Evolutionary conservation across 2,888 invertebrate genomes (phyloP), one percentile per base, ranked within the genome.

Genomic region (Caenorhabditis zanzibari): DNA sequence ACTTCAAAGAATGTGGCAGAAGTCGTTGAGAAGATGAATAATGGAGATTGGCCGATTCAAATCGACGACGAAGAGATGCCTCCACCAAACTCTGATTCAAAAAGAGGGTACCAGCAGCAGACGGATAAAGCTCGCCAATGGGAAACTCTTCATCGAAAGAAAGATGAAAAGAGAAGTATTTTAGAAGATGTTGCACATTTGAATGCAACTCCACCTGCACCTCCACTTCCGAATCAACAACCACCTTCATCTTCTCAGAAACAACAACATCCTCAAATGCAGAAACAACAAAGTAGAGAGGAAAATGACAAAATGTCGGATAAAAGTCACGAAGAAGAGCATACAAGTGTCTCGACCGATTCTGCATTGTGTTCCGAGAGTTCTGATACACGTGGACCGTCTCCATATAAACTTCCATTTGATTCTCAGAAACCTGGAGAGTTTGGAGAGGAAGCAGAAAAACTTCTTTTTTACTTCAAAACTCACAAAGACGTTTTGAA

Each of bases 21-120:
- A 68, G 88, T 88, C 2, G 88, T 88, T 12, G 86, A 88, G 63
- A 88, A 88, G 63, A 88, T 88, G 88, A 88, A 88, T 72, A 85
- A 77, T 63, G 88, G 88, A 3, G 88, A 88, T 54, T 88, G 88
- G 88, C 88, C 88, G 16, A 88, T 88, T 69, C 72, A 75, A 41
- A 82, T 88, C 9, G 88, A 85, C 6, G 85, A 88, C 19, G 88
- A 86, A 12, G 85, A 83, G 28, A 44, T 19, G 26, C 1, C 47
- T 19, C 49, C 47, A 4, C 56, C 56, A 10, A 14, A 12, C 41
- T 22, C 63, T 22, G 68, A 81, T 38, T 35, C 44, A 1, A 79
- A 71, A 47, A 38, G 59, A 28, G 59, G 26, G 2, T 63, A 75
- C 12, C 75, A 75, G 44, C 59, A 44, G 41, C 64, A 73, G 1